Percentiles rank a stretch among this genome's conserved stretches.
These are phyloP conservation scores for Hexactinellida sp. DNA, from an alignment of 37 sponge, comb jelly and placozoan species.

Conservation along the genomic window DNA sequence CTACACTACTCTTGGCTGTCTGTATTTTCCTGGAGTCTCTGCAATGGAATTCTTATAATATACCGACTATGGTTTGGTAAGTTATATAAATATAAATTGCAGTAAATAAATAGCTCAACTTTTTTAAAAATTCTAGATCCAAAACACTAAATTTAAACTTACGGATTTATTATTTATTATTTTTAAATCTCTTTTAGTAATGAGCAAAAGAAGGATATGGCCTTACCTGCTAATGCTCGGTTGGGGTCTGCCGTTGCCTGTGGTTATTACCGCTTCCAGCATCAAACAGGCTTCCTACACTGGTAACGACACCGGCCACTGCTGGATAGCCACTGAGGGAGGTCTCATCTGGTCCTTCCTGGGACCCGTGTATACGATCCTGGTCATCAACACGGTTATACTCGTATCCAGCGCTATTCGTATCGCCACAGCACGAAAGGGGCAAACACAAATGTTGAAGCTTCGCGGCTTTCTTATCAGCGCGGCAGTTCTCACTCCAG, in stretches of 20 bases:
- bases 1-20: not conserved
- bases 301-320: not conserved
- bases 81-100: not conserved
- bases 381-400: not conserved
- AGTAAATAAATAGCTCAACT: too few relatives aligned
- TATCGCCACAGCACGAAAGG: not conserved
- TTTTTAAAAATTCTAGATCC: too few relatives aligned
- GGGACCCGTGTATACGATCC: not conserved
- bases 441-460: not conserved
- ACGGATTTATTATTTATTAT: not conserved
- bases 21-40: constrained; percentile 9
- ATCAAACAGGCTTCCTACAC: not conserved
- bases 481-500: not conserved
- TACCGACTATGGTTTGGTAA: not conserved
- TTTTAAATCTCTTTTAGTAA: not conserved
- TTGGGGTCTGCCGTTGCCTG: not conserved
- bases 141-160: too few relatives aligned
- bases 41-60: not conserved
- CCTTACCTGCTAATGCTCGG: not conserved
- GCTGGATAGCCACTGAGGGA: not conserved
- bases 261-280: not conserved
- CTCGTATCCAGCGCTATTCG: not conserved
- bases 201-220: not conserved
- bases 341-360: constrained; percentile 7
- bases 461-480: not conserved